Percentiles rank a stretch among this genome's conserved stretches.
phyloP scores from a whole-genome alignment of 2,888 invertebrate species.

The Piscicola geometra region DNA sequence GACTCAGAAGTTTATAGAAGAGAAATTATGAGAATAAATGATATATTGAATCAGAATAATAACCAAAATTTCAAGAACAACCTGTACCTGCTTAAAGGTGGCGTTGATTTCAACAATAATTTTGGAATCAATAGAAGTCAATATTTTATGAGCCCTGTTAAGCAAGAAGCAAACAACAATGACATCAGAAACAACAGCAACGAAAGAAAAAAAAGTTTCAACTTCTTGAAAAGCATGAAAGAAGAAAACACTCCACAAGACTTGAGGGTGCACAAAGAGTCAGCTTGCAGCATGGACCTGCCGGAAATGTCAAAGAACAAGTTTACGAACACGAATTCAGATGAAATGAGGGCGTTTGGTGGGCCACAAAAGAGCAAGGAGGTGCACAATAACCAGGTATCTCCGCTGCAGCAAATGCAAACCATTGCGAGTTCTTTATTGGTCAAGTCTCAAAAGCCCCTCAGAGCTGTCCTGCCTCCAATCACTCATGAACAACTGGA shows the following conservation, averaged over 20 bases:
- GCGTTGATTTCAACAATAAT: not conserved
- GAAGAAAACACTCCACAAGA: conserved; percentile 40
- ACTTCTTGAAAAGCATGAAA: not conserved
- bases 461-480: conserved; percentile 92
- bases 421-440: conserved; percentile 94
- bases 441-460: conserved; percentile 68
- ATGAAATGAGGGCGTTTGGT: not conserved
- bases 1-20: conserved; percentile 78
- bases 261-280: conserved; percentile 35
- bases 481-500: conserved; percentile 99
- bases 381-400: conserved; percentile 60
- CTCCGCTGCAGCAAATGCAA: conserved; percentile 93
- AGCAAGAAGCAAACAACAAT: not conserved
- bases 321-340: not conserved
- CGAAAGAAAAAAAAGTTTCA: not conserved
- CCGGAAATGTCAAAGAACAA: conserved; percentile 14
- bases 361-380: not conserved
- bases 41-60: conserved; percentile 56
- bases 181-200: not conserved
- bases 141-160: not conserved
- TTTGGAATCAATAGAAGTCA: not conserved
- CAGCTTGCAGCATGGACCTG: conserved; percentile 36
- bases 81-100: not conserved
- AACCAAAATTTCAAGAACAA: conserved; percentile 37
- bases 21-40: conserved; percentile 75